phyloP scores from a whole-genome alignment of 2,888 invertebrate genomes.

The Drosophila borealis region DNA sequence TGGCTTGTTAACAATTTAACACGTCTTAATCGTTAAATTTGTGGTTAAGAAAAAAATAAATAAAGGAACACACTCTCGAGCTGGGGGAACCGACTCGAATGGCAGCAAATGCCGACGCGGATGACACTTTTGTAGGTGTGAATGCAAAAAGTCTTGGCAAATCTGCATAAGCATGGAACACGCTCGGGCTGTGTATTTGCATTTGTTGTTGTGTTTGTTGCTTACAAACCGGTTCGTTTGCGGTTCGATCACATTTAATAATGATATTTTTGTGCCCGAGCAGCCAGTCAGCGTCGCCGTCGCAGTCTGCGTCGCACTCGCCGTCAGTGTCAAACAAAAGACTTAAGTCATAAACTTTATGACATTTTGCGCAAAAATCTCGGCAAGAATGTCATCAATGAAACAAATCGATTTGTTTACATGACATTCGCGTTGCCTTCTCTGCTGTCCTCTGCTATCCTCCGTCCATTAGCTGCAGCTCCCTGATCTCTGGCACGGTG shows the following conservation, averaged over 20 bases:
- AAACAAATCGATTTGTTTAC: slow-evolving; percentile 84
- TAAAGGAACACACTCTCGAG: slow-evolving; percentile 14
- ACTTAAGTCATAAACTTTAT: slow-evolving; percentile 84
- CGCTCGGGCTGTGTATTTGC: slow-evolving; percentile 24
- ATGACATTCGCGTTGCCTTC: slow-evolving; percentile 58
- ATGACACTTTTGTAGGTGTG: slow-evolving; percentile 84
- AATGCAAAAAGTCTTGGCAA: slow-evolving; percentile 62
- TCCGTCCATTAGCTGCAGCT: not conserved
- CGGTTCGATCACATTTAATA: slow-evolving; percentile 70
- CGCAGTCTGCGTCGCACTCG: slow-evolving; percentile 27
- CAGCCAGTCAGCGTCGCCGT: slow-evolving; percentile 14
- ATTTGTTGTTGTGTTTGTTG: slow-evolving; percentile 11
- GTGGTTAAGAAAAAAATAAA: slow-evolving; percentile 58
- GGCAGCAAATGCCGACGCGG: slow-evolving; percentile 74
- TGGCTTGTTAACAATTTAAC: slow-evolving; percentile 85
- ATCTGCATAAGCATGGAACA: slow-evolving; percentile 50
- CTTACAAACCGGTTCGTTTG: slow-evolving; percentile 46
- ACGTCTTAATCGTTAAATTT: slow-evolving; percentile 85
- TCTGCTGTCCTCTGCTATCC: not conserved
- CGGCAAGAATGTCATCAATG: slow-evolving; percentile 83
- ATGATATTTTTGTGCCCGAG: slow-evolving; percentile 62
- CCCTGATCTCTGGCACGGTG: not conserved
- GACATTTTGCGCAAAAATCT: slow-evolving; percentile 82
- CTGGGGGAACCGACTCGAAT: slow-evolving; percentile 24
- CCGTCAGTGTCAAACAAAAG: slow-evolving; percentile 77